Percentiles rank a stretch among this genome's conserved stretches.
Conservation (phyloP, 1,140 invertebrate species). For the Lepidostoma basale region DNA sequence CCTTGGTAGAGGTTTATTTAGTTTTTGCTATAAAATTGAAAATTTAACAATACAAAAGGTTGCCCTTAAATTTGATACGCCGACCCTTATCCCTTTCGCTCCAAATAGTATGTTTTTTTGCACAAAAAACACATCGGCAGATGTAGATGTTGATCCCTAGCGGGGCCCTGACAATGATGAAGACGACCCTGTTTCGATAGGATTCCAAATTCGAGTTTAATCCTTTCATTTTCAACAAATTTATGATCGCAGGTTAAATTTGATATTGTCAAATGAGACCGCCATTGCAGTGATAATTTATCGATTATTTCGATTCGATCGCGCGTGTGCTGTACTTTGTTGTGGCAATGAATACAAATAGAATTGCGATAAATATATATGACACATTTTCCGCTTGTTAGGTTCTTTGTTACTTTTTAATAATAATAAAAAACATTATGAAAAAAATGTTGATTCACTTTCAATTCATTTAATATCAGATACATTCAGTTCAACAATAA, state of each 20-base stretch:
- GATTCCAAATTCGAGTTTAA: constrained; percentile 22
- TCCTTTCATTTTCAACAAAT: constrained; percentile 32
- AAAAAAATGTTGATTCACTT: no score
- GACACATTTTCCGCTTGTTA: no score
- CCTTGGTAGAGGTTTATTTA: constrained; percentile 29
- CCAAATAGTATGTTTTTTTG: constrained; percentile 34
- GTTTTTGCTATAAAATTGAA: constrained; percentile 23
- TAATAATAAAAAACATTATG: no score
- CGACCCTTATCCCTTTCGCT: constrained; percentile 45
- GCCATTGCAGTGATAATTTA: background rate
- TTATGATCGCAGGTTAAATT: constrained; percentile 27
- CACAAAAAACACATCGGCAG: constrained; percentile 35
- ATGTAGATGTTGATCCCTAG: constrained; percentile 36
- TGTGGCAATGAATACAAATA: no score
- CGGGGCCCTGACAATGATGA: constrained; percentile 16
- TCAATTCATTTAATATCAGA: no score
- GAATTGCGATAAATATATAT: no score
- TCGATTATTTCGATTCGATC: constrained; percentile 1
- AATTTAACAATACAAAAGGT: constrained; percentile 32
- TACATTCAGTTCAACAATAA: no score
- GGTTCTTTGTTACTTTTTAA: no score
- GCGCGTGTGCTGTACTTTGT: background rate
- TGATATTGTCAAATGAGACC: constrained; percentile 28
- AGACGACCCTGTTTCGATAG: constrained; percentile 15
- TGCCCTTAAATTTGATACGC: constrained; percentile 41